Percentiles rank a stretch among this genome's conserved stretches.
These are phyloP conservation scores for Herpetotheres cachinnans DNA, from an alignment of 2,113 vertebrate species.

Conservation along the genomic window DNA sequence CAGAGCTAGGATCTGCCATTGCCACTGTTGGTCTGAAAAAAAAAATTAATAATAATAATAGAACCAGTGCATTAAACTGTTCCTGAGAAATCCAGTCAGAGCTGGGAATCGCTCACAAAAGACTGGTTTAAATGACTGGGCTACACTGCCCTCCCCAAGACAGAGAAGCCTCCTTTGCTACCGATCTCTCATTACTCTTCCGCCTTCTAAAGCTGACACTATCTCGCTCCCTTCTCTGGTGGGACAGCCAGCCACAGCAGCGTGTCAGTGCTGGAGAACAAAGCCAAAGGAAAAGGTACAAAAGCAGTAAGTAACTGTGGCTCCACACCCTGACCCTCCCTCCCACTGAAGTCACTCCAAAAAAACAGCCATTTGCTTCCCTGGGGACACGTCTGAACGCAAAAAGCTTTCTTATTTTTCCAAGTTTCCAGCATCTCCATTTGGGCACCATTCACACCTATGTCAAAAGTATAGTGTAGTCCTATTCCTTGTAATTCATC, in stretches of 20 bases:
- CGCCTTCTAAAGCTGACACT: neutral
- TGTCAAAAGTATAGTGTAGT: neutral
- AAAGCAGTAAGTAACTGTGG: neutral
- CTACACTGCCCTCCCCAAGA: neutral
- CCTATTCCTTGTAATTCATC: neutral
- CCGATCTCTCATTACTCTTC: neutral
- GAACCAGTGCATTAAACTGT: neutral
- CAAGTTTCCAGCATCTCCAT: neutral
- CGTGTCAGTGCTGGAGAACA: neutral
- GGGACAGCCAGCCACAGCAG: neutral
- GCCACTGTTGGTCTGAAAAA: neutral
- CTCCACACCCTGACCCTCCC: neutral
- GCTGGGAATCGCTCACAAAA: neutral
- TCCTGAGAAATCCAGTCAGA: neutral
- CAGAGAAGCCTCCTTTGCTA: neutral
- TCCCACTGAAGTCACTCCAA: neutral
- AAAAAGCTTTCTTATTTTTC: neutral
- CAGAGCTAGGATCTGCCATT: neutral
- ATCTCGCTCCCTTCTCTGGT: neutral
- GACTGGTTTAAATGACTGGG: neutral
- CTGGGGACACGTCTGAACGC: neutral
- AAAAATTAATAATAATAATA: neutral
- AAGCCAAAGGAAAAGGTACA: neutral
- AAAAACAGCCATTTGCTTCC: neutral
- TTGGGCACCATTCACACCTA: neutral